Percentiles rank a stretch among this genome's conserved stretches.
These are phyloP conservation scores for Pterobdella sp. DNA, from an alignment of 2,888 invertebrate species.

Conservation along the genomic window DNA sequence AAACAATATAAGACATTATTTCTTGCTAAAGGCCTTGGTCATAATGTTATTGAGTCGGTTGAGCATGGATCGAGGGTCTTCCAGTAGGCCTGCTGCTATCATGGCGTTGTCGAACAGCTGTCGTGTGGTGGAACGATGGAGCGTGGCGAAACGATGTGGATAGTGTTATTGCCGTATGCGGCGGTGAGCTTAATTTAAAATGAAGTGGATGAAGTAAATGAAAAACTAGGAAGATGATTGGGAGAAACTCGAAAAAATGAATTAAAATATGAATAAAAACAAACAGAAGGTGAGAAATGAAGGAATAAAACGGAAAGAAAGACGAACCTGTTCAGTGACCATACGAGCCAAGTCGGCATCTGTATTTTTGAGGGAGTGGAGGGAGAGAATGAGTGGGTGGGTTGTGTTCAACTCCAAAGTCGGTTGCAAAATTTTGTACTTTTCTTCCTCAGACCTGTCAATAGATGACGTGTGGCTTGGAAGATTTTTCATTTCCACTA, in stretches of 20 bases:
- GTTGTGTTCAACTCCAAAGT: slow-evolving; percentile 85
- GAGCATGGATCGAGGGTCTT: slow-evolving; percentile 78
- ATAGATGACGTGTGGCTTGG: neutral
- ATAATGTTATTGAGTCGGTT: slow-evolving; percentile 78
- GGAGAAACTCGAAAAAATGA: no score
- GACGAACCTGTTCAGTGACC: slow-evolving; percentile 68
- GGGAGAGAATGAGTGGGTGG: slow-evolving; percentile 71
- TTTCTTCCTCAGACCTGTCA: slow-evolving; percentile 59
- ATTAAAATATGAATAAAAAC: no score
- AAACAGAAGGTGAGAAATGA: no score
- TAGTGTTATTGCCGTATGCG: no score
- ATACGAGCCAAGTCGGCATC: slow-evolving; percentile 75
- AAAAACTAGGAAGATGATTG: no score
- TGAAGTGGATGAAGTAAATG: no score
- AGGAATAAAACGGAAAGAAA: no score
- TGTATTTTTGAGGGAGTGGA: slow-evolving; percentile 64
- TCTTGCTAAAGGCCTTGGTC: slow-evolving; percentile 51
- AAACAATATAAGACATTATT: no score
- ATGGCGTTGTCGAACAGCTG: slow-evolving; percentile 84
- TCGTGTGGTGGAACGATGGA: no score
- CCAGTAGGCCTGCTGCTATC: slow-evolving; percentile 85
- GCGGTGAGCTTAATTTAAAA: no score
- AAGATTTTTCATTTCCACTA: neutral
- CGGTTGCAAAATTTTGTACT: slow-evolving; percentile 77
- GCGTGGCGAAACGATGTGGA: no score